These are phyloP conservation scores for Eunapius fragilis DNA, from an alignment of 37 sponge, comb jelly and placozoan species.

Conservation along the genomic window DNA sequence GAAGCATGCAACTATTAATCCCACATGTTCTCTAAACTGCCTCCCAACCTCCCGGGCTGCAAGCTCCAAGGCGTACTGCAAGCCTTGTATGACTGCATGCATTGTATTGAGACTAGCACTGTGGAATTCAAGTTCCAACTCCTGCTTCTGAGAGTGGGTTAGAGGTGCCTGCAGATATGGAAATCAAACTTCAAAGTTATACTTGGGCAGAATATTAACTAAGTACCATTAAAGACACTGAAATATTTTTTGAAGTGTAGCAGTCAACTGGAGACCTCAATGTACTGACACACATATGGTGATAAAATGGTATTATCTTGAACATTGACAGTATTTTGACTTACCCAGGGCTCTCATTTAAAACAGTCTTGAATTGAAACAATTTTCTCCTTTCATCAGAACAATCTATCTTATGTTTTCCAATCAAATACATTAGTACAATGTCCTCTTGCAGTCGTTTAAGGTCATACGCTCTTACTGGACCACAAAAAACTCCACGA, in stretches of 20 bases:
- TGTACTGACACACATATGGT: neutral
- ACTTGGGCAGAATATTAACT: neutral
- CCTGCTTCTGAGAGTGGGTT: neutral
- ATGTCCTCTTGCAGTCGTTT: neutral
- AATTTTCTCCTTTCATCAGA: neutral
- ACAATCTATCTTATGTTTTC: neutral
- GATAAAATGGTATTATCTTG: neutral
- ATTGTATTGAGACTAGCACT: neutral
- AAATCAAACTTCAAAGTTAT: neutral
- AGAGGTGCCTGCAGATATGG: neutral
- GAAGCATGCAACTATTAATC: no score
- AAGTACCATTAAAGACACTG: neutral
- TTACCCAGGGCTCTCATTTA: neutral
- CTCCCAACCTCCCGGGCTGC: neutral
- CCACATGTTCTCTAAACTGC: no score
- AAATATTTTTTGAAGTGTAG: neutral
- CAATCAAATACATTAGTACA: neutral
- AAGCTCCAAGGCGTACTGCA: neutral
- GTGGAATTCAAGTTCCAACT: neutral
- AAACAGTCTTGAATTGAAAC: neutral
- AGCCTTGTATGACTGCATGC: neutral
- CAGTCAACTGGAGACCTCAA: neutral
- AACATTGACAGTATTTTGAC: neutral
- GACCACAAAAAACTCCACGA: neutral
- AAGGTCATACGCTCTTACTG: neutral